Conservation (phyloP, 2,113 vertebrate species). For the Pelmatolapia mariae region DNA sequence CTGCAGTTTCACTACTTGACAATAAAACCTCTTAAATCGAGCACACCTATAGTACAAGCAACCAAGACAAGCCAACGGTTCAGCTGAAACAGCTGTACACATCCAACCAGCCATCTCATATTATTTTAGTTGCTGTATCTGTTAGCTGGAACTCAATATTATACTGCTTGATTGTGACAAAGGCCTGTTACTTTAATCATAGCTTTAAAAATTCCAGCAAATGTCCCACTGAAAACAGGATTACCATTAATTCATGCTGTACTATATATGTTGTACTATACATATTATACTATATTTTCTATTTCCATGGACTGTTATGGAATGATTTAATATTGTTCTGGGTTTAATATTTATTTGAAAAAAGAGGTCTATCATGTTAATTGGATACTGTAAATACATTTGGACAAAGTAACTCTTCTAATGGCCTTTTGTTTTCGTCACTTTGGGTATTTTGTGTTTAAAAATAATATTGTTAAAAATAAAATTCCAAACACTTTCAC, state of each 20-base stretch:
- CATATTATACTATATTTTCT: not conserved
- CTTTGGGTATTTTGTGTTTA: not conserved
- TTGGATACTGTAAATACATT: not conserved
- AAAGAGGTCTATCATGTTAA: not conserved
- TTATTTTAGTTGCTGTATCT: not conserved
- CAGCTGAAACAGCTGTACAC: not conserved
- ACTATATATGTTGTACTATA: not conserved
- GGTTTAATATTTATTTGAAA: not conserved
- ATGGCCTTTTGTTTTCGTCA: rapidly evolving
- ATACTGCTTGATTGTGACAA: no score
- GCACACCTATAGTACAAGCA: not conserved
- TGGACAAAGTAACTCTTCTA: not conserved
- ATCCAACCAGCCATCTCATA: not conserved
- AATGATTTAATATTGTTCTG: not conserved
- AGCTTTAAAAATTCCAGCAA: not conserved
- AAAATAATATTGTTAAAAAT: not conserved
- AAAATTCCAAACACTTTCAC: not conserved
- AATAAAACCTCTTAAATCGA: not conserved
- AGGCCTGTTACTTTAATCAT: no score
- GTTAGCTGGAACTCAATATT: not conserved
- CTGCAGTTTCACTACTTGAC: not conserved
- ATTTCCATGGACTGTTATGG: not conserved
- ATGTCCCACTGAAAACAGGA: not conserved
- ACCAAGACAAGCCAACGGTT: not conserved
- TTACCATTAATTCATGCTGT: no score